Evolutionary conservation across 2,888 invertebrate species (phyloP).

Genomic region (Metacarcinus magister): DNA sequence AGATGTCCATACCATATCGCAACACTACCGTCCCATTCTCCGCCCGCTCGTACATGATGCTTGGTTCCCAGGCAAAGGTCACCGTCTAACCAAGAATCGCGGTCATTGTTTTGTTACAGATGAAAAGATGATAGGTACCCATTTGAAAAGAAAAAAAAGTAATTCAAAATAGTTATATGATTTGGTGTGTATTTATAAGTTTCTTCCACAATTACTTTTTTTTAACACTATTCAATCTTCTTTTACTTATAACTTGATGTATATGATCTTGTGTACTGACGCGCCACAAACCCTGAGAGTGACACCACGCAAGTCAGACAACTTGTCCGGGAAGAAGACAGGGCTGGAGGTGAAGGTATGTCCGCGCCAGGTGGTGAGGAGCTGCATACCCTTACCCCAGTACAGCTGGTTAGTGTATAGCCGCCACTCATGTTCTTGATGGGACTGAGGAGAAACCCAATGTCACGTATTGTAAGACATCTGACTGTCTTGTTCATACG

Average conservation of each 20-base stretch:
- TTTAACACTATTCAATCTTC: too few species aligned
- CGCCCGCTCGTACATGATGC: constrained; percentile 67
- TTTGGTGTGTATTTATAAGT: too few species aligned
- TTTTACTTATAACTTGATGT: not conserved
- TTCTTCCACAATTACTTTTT: too few species aligned
- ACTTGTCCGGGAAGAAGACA: constrained; percentile 53
- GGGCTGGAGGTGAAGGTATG: constrained; percentile 35
- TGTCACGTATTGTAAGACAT: not conserved
- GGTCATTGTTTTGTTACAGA: not conserved
- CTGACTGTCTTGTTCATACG: not conserved
- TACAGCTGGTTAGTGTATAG: constrained; percentile 64
- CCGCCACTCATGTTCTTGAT: constrained; percentile 27
- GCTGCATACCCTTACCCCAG: constrained; percentile 49
- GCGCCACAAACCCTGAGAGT: constrained; percentile 35
- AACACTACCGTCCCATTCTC: constrained; percentile 13
- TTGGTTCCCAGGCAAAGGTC: constrained; percentile 79
- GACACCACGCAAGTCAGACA: constrained; percentile 46
- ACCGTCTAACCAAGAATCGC: constrained; percentile 57
- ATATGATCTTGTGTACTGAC: not conserved
- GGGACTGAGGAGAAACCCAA: constrained; percentile 19
- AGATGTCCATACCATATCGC: constrained; percentile 71
- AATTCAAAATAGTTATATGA: too few species aligned
- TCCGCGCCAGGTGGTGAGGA: constrained; percentile 56
- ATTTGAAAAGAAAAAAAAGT: not conserved
- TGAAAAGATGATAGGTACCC: not conserved